Evolutionary conservation across 2,797 vertebrate genomes (phyloP), one percentile per base, ranked within the genome.

Genomic region (Typhlichthys subterraneus): DNA sequence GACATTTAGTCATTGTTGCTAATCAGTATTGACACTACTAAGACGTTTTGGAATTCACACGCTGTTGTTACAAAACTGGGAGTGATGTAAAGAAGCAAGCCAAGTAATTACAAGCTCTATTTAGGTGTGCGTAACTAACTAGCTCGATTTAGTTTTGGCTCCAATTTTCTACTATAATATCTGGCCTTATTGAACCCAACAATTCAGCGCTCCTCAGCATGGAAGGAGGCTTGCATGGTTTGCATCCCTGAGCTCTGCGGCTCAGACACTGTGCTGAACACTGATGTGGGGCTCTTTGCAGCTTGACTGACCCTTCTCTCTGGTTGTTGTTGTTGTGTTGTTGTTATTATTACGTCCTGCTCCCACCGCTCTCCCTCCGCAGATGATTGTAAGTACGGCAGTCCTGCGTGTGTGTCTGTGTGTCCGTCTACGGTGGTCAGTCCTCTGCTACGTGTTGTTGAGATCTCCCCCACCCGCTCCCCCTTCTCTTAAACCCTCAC

Each of bases 311-410:
- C 89, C 92, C 91, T 96, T 96, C 84, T 97, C 87, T 96, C 94
- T 94, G 93, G n/a, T n/a, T n/a, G 91, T 94, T 95, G 92, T 92
- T 83, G 81, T 91, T 89, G 86, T 88, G 80, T 90, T 88, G 88
- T 90, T 82, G 83, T 87, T 88, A 87, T 66, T 93, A 89, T 94
- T 94, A 93, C 92, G 92, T 92, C 92, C 91, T 81, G 93, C 92
- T 92, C 91, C 90, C 90, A 91, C 89, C 77, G 91, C 91, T 91
- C 90, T 91, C 85, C 91, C 89, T 92, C 88, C 92, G 91, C 97
- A 99, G 97, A 99, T 99, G 97, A 99, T 99, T 97, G 97, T 99
- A 99, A 99, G 97, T 99, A 99, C 93, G 92, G 94, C 93, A 92
- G 93, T 95, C 89, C 92, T 94, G 85, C 76, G 87, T 97, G 92